Conservation (phyloP, 2,113 vertebrate species). For the Rhynchopsitta pachyrhyncha region DNA sequence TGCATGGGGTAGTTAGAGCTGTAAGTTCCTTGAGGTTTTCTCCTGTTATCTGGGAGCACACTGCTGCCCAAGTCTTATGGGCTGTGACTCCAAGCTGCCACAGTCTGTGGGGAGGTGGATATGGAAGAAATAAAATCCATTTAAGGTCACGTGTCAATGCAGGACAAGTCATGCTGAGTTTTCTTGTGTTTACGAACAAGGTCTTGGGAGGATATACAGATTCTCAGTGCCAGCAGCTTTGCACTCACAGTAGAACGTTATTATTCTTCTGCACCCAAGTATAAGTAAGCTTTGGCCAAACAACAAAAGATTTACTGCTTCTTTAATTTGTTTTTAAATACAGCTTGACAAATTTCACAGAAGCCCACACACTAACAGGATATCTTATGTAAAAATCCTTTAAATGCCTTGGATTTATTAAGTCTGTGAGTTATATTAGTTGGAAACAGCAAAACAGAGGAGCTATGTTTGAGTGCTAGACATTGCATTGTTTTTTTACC, state of each 20-base stretch:
- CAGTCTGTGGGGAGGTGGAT: not conserved
- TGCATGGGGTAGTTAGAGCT: not conserved
- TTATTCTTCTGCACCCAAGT: not conserved
- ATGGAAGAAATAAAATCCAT: not conserved
- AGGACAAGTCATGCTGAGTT: not conserved
- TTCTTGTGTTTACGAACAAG: not conserved
- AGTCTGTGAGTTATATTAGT: constrained; percentile 31
- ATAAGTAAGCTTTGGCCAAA: not conserved
- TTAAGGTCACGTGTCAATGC: not conserved
- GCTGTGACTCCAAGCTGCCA: not conserved
- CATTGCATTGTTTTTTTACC: not conserved
- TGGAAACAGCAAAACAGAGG: constrained; percentile 32
- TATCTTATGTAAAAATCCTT: constrained; percentile 23
- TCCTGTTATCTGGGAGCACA: not conserved
- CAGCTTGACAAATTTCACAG: constrained; percentile 28
- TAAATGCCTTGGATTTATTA: constrained; percentile 61
- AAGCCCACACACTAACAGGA: not conserved
- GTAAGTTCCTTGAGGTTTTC: not conserved
- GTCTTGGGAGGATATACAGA: not conserved
- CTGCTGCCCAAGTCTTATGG: not conserved
- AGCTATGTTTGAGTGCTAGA: not conserved
- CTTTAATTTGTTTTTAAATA: constrained; percentile 22
- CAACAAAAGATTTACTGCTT: constrained; percentile 8
- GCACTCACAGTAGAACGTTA: not conserved
- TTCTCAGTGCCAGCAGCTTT: not conserved